phyloP scores from a whole-genome alignment of 2,888 invertebrate genomes.

The Chrysotoxum bicinctum region DNA sequence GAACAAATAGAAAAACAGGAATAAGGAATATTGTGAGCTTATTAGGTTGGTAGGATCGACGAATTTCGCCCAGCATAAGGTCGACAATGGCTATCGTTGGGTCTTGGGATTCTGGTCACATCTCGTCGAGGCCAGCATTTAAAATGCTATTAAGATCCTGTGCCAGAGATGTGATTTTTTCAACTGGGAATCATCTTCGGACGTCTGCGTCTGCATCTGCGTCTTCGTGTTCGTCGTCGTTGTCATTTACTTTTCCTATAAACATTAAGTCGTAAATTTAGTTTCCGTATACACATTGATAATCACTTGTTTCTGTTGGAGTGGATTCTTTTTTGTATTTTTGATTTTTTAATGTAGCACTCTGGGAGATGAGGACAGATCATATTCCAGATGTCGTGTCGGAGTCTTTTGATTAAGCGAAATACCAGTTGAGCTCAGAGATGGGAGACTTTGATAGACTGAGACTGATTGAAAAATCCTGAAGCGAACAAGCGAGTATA shows the following conservation, averaged over 20 bases:
- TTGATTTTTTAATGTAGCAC: background rate
- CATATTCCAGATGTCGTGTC: conserved; percentile 64
- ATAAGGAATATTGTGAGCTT: conserved; percentile 51
- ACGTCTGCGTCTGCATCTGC: background rate
- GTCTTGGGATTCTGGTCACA: conserved; percentile 65
- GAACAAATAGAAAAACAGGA: conserved; percentile 15
- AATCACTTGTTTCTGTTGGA: conserved; percentile 29
- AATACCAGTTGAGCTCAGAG: conserved; percentile 52
- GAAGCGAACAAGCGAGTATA: conserved; percentile 19
- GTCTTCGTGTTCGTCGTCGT: background rate
- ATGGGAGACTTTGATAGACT: conserved; percentile 44
- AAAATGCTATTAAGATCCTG: conserved; percentile 72
- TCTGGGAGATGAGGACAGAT: conserved; percentile 32
- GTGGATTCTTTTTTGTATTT: background rate
- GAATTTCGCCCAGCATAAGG: conserved; percentile 37
- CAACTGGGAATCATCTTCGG: conserved; percentile 26
- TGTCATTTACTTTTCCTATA: conserved; percentile 40
- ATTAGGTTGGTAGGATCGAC: conserved; percentile 58
- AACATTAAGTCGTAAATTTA: conserved; percentile 69
- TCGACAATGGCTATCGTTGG: background rate
- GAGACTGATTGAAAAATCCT: conserved; percentile 16
- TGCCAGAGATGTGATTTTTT: conserved; percentile 60
- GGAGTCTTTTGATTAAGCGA: conserved; percentile 61
- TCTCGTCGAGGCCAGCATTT: conserved; percentile 63
- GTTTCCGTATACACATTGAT: conserved; percentile 55